Evolutionary conservation across 2,888 invertebrate species (phyloP), one percentile per base, ranked within the genome.

Genomic region (Dyspetes luteomarginatus): DNA sequence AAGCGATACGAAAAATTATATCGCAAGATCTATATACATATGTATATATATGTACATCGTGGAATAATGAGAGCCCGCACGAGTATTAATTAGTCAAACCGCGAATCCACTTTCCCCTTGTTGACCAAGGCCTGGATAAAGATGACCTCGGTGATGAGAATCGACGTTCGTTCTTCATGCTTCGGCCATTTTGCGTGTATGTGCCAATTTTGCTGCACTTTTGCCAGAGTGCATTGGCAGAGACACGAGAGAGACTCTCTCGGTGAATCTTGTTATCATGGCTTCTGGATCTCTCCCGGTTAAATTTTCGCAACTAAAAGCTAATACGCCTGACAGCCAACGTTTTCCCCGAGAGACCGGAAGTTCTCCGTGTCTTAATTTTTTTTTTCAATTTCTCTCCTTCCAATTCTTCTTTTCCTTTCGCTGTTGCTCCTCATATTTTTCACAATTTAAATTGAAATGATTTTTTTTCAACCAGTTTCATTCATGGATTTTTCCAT

Each of bases 31-130:
- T 9, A 17, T 71, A 5, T 28, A 15, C n/a, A 30, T n/a, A n/a
- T 36, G 17, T 26, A 36, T 22, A 19, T 43, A 43, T 17, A 12
- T 12, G 12, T 36, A 36, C 48, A 7, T 48, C 24, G 75, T 68
- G 58, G 41, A 71, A 69, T 56, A 65, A 43, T 28, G 64, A 43
- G 52, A 22, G 67, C 30, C 55, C 12, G 48, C 67, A 24, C 71
- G 74, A 71, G 81, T 77, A 82, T 84, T 82, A 84, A 82, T 85
- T 83, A 84, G 71, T 74, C 78, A 81, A 85, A 82, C 73, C 55
- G 75, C 72, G 82, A 82, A 82, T 85, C 82, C 80, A 85, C 85
- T 86, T 87, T 85, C 84, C 83, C 84, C 55, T 26, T 36, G 50
- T 55, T 74, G 81, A 71, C 78, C 78, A 81, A 81, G 81, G 81